Percentiles rank a stretch among this genome's conserved stretches.
phyloP scores from a whole-genome alignment of 2,888 invertebrate species.

The Phyllotreta striolata region DNA sequence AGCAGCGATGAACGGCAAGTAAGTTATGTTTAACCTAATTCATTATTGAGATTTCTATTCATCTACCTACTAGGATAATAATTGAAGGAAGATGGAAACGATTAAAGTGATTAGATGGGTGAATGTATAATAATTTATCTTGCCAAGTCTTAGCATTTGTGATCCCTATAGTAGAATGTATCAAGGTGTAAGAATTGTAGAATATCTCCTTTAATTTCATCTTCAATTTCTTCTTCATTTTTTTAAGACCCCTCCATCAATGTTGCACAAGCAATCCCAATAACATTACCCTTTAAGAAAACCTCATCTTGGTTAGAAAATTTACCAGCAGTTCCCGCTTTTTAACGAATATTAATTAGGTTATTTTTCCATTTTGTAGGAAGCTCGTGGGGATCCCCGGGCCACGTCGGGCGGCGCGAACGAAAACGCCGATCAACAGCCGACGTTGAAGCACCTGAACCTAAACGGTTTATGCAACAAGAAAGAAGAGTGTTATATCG shows the following conservation, averaged over 20 bases:
- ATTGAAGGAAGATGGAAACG: not conserved
- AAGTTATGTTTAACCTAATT: too few relatives aligned
- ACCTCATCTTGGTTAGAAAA: too few relatives aligned
- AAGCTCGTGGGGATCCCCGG: slow-evolving; percentile 31
- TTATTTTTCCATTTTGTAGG: slow-evolving; percentile 28
- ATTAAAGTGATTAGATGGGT: not conserved
- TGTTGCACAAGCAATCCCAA: too few relatives aligned
- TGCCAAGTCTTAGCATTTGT: too few relatives aligned
- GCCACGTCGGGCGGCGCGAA: slow-evolving; percentile 25
- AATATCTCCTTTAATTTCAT: too few relatives aligned
- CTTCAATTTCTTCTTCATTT: too few relatives aligned
- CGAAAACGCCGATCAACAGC: slow-evolving; percentile 28
- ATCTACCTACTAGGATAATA: not conserved
- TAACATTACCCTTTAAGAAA: too few relatives aligned
- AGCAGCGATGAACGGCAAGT: slow-evolving; percentile 34
- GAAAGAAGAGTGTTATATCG: slow-evolving; percentile 53
- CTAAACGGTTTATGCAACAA: slow-evolving; percentile 57
- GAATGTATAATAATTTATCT: not conserved
- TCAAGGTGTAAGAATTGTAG: too few relatives aligned
- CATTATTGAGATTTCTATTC: too few relatives aligned
- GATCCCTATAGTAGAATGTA: too few relatives aligned
- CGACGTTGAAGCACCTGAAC: slow-evolving; percentile 54
- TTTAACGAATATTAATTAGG: not conserved
- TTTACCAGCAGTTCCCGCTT: too few relatives aligned
- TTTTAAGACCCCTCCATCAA: too few relatives aligned